phyloP scores from a whole-genome alignment of 2,797 vertebrate genomes.

The Podargus strigoides region DNA sequence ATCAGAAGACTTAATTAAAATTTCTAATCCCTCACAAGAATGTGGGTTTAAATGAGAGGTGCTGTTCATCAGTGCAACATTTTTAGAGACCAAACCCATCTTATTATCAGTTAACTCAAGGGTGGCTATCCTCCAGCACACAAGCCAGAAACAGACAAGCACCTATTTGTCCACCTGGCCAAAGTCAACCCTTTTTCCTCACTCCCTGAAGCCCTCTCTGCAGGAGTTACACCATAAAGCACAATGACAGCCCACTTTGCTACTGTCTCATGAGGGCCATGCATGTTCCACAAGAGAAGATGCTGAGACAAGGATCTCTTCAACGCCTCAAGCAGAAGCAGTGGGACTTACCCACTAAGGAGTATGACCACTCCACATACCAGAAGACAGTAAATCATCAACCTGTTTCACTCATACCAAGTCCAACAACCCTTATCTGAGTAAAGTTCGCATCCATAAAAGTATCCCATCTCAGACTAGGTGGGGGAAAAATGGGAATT shows the following conservation, averaged over 20 bases:
- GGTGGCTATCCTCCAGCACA: background rate
- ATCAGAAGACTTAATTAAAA: background rate
- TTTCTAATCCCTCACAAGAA: background rate
- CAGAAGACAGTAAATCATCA: background rate
- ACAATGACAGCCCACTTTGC: background rate
- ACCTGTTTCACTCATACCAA: fast-evolving
- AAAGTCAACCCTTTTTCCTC: background rate
- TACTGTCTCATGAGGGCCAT: background rate
- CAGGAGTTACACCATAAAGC: background rate
- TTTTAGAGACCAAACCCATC: background rate
- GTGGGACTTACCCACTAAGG: background rate
- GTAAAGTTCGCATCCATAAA: background rate
- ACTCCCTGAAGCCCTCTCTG: background rate
- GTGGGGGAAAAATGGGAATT: background rate
- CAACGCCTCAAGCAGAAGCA: background rate
- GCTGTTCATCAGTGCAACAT: background rate
- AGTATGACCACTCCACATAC: fast-evolving
- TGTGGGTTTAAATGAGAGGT: background rate
- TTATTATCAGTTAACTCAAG: background rate
- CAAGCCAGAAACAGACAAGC: background rate
- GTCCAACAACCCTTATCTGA: background rate
- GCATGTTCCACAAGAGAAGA: background rate
- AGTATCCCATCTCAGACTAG: background rate
- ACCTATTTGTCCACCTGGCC: background rate
- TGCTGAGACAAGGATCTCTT: background rate